Conservation (phyloP, 2,113 vertebrate genomes). For the Formicarius rufipectus region DNA sequence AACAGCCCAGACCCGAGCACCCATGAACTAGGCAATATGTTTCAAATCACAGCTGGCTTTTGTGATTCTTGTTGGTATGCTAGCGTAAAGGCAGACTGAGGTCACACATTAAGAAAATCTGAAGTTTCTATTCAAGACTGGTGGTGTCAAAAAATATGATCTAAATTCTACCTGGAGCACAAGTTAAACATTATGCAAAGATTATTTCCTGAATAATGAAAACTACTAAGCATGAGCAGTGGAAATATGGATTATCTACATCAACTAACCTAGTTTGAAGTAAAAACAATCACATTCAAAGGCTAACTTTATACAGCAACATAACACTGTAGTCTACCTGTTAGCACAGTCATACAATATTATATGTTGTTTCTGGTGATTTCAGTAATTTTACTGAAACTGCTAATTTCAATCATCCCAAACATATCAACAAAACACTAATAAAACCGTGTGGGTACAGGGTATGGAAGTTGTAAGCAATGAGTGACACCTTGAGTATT, state of each 20-base stretch:
- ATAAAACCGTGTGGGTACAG: background rate
- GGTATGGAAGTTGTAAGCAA: background rate
- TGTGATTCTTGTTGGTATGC: fast-evolving
- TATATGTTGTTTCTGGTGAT: background rate
- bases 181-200: background rate
- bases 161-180: background rate
- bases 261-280: background rate
- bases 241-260: background rate
- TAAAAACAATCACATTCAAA: background rate
- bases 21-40: background rate
- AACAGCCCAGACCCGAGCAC: background rate
- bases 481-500: background rate
- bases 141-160: background rate
- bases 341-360: background rate
- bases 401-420: background rate
- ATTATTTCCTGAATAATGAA: background rate
- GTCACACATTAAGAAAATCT: fast-evolving
- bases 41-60: background rate
- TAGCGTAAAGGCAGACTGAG: background rate
- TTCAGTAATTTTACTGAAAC: background rate
- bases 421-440: background rate
- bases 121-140: background rate
- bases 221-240: background rate
- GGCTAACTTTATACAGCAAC: background rate
- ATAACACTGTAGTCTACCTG: background rate